phyloP scores from a whole-genome alignment of 1,140 invertebrate species.

The Adelges cooleyi region DNA sequence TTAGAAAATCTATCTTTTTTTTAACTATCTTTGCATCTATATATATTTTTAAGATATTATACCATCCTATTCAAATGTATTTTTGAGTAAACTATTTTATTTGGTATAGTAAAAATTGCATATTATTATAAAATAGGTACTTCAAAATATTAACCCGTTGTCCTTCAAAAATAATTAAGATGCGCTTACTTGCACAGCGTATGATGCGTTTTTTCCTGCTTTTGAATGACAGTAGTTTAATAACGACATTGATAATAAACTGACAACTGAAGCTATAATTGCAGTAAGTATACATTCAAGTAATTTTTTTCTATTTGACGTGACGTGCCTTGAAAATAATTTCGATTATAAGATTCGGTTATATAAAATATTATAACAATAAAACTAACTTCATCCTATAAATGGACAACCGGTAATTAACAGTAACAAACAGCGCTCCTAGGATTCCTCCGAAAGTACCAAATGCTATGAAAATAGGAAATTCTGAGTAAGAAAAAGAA shows the following conservation, averaged over 20 bases:
- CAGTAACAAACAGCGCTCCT: conserved; percentile 87
- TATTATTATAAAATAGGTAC: too few species aligned
- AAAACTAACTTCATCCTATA: conserved; percentile 41
- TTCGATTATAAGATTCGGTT: too few species aligned
- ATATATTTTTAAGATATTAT: too few species aligned
- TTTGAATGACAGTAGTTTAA: conserved; percentile 2
- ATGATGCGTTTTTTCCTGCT: neutral
- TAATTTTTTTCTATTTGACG: conserved; percentile 15
- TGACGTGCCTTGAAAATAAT: neutral
- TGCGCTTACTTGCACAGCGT: conserved; percentile 14
- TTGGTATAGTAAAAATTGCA: too few species aligned
- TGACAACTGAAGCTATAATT: neutral
- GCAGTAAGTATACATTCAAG: conserved; percentile 1
- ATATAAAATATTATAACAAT: neutral
- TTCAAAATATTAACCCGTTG: too few species aligned
- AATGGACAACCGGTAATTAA: conserved; percentile 83
- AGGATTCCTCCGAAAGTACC: conserved; percentile 77
- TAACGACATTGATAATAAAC: neutral
- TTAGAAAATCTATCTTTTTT: too few species aligned
- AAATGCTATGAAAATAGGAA: conserved; percentile 85
- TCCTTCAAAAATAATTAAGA: too few species aligned
- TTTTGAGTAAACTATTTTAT: too few species aligned
- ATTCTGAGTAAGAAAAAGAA: conserved; percentile 74
- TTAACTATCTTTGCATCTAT: too few species aligned
- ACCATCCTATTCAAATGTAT: too few species aligned